Evolutionary conservation across 2,797 vertebrate genomes (phyloP), one percentile per base, ranked within the genome.

Genomic region (Pangasius krempfi): DNA sequence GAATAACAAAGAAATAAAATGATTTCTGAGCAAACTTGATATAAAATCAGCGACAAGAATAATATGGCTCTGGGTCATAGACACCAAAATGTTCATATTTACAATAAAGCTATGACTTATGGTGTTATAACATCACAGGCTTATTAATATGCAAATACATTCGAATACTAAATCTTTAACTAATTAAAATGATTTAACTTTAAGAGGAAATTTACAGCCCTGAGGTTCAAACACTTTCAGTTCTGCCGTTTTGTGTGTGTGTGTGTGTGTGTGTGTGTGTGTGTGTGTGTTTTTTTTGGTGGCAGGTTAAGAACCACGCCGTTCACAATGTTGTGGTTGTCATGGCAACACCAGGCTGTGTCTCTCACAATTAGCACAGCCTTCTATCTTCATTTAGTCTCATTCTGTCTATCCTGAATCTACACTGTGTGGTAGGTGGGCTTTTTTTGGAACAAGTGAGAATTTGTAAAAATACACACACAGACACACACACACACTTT

Each of bases 331-430:
- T 37, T 54, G 78, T 76, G 47, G 90, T 92, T 91, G 88, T 87
- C 86, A 73, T 90, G 89, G 90, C 40, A 88, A 92, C 87, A 50
- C 27, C 8, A 20, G 66, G 30, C 68, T 68, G 72, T 76, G 89
- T 90, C 88, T 89, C 84, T 50, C 84, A 81, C 88, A 90, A 89
- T 88, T 86, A 89, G 75, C 68, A 90, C 60, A 85, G 85, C 90
- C 37, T 87, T 87, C 89, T 81, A 84, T 75, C 83, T 87, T 78
- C 72, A 84, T 84, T 86, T 22, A 86, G 9, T 30, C 56, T 85
- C 78, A 56, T n/a, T 64, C 79, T 88, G 27, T 56, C 22, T n/a
- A n/a, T 54, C 60, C 52, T n/a, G 12, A 66, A 20, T 84, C 33
- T 50, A 72, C 33, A 58, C 81, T 75, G 73, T 86, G 68, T 72